phyloP scores from a whole-genome alignment of 2,797 vertebrate genomes.

The Megalops cyprinoides region DNA sequence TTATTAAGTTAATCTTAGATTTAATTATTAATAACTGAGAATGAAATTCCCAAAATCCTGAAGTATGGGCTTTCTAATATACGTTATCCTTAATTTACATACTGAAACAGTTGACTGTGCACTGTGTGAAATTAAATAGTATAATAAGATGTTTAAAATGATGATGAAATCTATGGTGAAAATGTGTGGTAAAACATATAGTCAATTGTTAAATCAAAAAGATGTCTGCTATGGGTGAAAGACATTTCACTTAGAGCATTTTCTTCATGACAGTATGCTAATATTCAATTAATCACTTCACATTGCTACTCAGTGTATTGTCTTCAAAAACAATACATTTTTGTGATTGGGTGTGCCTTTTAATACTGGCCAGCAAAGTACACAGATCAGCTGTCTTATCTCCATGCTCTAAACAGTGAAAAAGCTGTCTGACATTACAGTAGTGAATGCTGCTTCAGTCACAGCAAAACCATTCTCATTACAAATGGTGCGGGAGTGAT shows the following conservation, averaged over 20 bases:
- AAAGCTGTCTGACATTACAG: not conserved
- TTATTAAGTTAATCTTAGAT: no score
- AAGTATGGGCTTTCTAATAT: not conserved
- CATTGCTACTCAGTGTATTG: not conserved
- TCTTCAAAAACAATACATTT: not conserved
- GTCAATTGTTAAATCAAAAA: not conserved
- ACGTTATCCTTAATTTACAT: not conserved
- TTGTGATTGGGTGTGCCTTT: not conserved
- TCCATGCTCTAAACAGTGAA: not conserved
- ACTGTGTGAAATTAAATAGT: no score
- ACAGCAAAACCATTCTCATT: not conserved
- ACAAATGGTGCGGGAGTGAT: not conserved
- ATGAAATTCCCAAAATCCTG: not conserved
- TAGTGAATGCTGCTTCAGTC: not conserved
- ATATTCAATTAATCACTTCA: not conserved
- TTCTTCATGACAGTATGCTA: not conserved
- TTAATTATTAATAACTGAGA: no score
- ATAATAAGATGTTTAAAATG: no score
- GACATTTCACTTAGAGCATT: not conserved
- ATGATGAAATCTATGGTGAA: no score
- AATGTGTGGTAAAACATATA: not conserved
- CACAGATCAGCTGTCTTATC: not conserved
- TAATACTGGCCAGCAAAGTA: no score
- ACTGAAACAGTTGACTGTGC: no score
- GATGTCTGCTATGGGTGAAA: not conserved